Conservation (phyloP, 1,140 invertebrate genomes). For the Drosophila melanogaster region DNA sequence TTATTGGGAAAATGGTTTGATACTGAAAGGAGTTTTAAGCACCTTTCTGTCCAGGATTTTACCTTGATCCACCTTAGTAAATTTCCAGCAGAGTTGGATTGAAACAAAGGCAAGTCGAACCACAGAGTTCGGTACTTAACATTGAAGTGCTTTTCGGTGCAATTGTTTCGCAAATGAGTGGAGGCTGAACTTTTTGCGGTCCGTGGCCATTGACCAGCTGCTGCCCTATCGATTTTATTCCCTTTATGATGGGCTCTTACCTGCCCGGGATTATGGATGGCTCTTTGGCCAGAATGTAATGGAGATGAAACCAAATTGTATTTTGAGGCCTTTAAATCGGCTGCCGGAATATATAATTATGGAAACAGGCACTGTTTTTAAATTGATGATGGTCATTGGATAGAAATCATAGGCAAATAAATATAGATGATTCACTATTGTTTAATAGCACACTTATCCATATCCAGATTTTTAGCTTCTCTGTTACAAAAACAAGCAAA, state of each 20-base stretch:
- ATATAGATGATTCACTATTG: too few relatives aligned
- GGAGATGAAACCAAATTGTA: conserved; percentile 8
- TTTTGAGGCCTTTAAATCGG: not conserved
- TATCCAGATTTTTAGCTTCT: not conserved
- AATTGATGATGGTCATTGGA: not conserved
- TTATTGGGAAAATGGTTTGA: not conserved
- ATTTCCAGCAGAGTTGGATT: not conserved
- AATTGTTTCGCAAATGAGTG: conserved; percentile 46
- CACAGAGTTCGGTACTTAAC: conserved; percentile 23
- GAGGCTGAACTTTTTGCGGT: conserved; percentile 27
- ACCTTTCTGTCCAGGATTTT: conserved; percentile 7
- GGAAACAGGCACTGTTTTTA: not conserved
- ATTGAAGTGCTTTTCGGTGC: conserved; percentile 35
- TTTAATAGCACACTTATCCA: not conserved
- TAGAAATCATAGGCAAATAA: too few relatives aligned
- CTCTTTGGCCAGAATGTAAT: conserved; percentile 31
- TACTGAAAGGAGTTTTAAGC: conserved; percentile 16
- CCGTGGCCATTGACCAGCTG: conserved; percentile 25
- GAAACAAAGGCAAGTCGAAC: not conserved
- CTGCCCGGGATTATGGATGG: conserved; percentile 29
- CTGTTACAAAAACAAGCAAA: conserved; percentile 23
- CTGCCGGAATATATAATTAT: conserved; percentile 12
- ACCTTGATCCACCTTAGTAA: conserved; percentile 1
- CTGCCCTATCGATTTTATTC: conserved; percentile 35
- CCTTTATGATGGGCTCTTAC: conserved; percentile 22